Evolutionary conservation across 2,113 vertebrate genomes (phyloP).

Genomic region (Cebus imitator): DNA sequence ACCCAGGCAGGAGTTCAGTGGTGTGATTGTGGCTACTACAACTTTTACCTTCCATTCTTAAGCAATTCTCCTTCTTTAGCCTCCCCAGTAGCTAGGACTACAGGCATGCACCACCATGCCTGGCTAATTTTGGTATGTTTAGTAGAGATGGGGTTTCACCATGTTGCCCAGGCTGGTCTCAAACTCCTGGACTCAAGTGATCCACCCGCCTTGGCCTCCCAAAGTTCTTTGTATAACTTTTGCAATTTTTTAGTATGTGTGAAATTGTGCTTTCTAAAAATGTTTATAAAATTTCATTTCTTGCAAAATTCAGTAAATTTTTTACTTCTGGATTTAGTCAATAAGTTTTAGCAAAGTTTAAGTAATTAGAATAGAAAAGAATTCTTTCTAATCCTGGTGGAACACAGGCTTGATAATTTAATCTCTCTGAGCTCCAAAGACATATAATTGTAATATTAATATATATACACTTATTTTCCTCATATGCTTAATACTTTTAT

Average conservation of each 20-base stretch:
- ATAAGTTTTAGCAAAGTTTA: background rate
- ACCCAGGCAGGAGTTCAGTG: too few relatives aligned
- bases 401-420: background rate
- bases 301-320: background rate
- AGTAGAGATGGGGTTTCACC: too few relatives aligned
- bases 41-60: too few relatives aligned
- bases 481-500: background rate
- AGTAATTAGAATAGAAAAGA: background rate
- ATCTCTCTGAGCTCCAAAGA: background rate
- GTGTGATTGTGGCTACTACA: too few relatives aligned
- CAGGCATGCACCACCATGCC: too few relatives aligned
- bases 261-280: background rate
- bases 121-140: too few relatives aligned
- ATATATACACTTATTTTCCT: background rate
- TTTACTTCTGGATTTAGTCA: background rate
- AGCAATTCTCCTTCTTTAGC: too few relatives aligned
- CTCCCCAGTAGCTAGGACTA: too few relatives aligned
- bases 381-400: background rate
- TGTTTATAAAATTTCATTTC: background rate
- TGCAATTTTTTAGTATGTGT: background rate
- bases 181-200: too few relatives aligned
- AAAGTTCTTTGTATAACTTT: background rate
- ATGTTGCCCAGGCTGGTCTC: too few relatives aligned
- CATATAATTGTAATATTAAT: background rate
- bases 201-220: too few relatives aligned